These are phyloP conservation scores for Malthinus flaveolus DNA, from an alignment of 2,888 invertebrate genomes.

Conservation along the genomic window DNA sequence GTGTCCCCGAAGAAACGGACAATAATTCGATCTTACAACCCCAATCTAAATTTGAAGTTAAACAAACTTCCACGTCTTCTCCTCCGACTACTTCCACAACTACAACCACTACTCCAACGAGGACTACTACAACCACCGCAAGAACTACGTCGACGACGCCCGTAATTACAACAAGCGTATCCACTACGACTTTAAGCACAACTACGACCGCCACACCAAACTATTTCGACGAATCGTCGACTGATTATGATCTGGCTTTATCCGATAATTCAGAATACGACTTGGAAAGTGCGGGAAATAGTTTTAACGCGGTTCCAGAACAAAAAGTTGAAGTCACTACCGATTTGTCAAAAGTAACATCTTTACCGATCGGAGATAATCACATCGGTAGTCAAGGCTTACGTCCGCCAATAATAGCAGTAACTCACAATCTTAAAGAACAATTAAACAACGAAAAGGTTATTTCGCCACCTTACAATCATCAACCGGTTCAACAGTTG, in stretches of 20 bases:
- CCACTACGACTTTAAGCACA: neutral
- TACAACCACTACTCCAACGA: constrained; percentile 31
- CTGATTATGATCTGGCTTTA: constrained; percentile 5
- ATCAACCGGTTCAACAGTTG: constrained; percentile 59
- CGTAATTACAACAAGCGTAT: constrained; percentile 2
- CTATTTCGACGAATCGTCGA: neutral
- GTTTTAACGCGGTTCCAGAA: neutral
- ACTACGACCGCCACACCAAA: constrained; percentile 22
- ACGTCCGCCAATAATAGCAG: constrained; percentile 48
- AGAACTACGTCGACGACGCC: constrained; percentile 28
- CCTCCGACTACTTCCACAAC: constrained; percentile 13
- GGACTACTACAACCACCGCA: constrained; percentile 25
- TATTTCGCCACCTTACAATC: constrained; percentile 39
- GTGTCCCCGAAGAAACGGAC: constrained; percentile 32
- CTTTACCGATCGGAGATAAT: constrained; percentile 53
- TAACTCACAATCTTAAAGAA: constrained; percentile 51
- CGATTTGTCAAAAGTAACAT: constrained; percentile 46
- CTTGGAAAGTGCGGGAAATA: constrained; percentile 32
- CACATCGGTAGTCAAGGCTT: constrained; percentile 42
- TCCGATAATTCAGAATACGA: constrained; percentile 31
- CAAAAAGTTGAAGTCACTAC: constrained; percentile 10
- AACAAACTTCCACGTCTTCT: constrained; percentile 14
- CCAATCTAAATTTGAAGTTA: constrained; percentile 31
- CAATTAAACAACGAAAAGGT: constrained; percentile 52
- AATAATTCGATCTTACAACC: constrained; percentile 46